These are phyloP conservation scores for Gambusia yucatana DNA, from an alignment of 2,797 vertebrate genomes.

Conservation along the genomic window DNA sequence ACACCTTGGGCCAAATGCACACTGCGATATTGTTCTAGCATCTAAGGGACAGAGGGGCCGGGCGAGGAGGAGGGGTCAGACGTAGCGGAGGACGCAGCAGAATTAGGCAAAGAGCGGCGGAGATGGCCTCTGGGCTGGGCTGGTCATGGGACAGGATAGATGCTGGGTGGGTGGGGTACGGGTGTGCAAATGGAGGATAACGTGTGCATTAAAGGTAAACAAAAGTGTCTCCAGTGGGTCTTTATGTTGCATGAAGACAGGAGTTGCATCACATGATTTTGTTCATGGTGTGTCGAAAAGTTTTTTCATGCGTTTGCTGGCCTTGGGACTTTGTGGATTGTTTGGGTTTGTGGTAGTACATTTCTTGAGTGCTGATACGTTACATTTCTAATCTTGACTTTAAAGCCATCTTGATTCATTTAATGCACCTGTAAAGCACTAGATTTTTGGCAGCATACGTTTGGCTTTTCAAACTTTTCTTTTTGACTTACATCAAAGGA, in stretches of 20 bases:
- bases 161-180: slow-evolving; percentile 35
- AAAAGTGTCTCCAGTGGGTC: slow-evolving; percentile 60
- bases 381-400: slow-evolving; percentile 21
- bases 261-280: slow-evolving; percentile 58
- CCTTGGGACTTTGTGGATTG: slow-evolving; percentile 51
- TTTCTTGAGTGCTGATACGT: slow-evolving; percentile 6
- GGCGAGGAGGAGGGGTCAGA: slow-evolving; percentile 24
- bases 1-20: slow-evolving; percentile 86
- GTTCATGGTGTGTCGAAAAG: slow-evolving; percentile 39
- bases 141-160: slow-evolving; percentile 68
- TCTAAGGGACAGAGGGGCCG: slow-evolving; percentile 72
- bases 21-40: slow-evolving; percentile 84
- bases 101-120: slow-evolving; percentile 38
- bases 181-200: slow-evolving; percentile 26
- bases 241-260: slow-evolving; percentile 59
- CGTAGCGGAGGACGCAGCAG: slow-evolving; percentile 51
- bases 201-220: slow-evolving; percentile 68
- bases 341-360: slow-evolving; percentile 55
- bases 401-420: slow-evolving; percentile 43
- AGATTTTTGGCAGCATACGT: slow-evolving; percentile 19
- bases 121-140: slow-evolving; percentile 74
- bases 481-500: slow-evolving; percentile 57
- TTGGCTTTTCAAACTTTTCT: slow-evolving; percentile 38
- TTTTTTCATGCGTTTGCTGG: slow-evolving; percentile 42
- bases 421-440: slow-evolving; percentile 57